Percentiles rank a stretch among this genome's conserved stretches.
phyloP scores from a whole-genome alignment of 2,797 vertebrate genomes.

The Helostoma temminkii region DNA sequence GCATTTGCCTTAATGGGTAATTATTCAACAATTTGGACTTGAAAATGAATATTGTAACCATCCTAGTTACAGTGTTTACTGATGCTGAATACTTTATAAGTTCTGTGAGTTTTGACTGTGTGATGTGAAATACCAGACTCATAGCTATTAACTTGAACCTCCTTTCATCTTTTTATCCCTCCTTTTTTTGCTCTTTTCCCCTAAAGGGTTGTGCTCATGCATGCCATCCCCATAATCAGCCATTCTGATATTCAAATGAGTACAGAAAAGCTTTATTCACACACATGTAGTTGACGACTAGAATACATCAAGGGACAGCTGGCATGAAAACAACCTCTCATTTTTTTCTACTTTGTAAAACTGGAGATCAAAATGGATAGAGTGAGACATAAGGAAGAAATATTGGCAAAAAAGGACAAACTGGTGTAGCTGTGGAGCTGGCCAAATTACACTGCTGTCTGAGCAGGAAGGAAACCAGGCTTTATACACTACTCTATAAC shows the following conservation, averaged over 20 bases:
- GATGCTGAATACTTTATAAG: slow-evolving; percentile 52
- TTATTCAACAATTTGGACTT: slow-evolving; percentile 40
- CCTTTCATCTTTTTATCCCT: slow-evolving; percentile 71
- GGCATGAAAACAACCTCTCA: slow-evolving; percentile 55
- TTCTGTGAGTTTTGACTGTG: slow-evolving; percentile 35
- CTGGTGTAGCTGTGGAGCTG: slow-evolving; percentile 52
- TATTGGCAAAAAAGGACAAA: slow-evolving; percentile 23
- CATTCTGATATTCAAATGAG: slow-evolving; percentile 76
- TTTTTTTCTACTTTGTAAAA: slow-evolving; percentile 44
- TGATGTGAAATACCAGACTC: slow-evolving; percentile 57
- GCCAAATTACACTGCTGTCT: slow-evolving; percentile 76
- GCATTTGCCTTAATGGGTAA: slow-evolving; percentile 32
- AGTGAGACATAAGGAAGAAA: slow-evolving; percentile 47
- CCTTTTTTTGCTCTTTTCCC: slow-evolving; percentile 39
- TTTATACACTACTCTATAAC: slow-evolving; percentile 82
- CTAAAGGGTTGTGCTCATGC: slow-evolving; percentile 77
- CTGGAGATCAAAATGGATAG: slow-evolving; percentile 44
- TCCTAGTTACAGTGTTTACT: slow-evolving; percentile 63
- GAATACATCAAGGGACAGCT: slow-evolving; percentile 78
- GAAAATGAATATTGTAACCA: slow-evolving; percentile 44
- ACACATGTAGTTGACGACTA: slow-evolving; percentile 75
- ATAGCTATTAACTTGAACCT: slow-evolving; percentile 45
- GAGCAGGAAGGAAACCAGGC: slow-evolving; percentile 83
- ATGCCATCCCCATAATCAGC: slow-evolving; percentile 79
- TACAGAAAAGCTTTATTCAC: slow-evolving; percentile 58